Evolutionary conservation across 1,140 invertebrate genomes (phyloP).

Genomic region (Drosophila dunni): DNA sequence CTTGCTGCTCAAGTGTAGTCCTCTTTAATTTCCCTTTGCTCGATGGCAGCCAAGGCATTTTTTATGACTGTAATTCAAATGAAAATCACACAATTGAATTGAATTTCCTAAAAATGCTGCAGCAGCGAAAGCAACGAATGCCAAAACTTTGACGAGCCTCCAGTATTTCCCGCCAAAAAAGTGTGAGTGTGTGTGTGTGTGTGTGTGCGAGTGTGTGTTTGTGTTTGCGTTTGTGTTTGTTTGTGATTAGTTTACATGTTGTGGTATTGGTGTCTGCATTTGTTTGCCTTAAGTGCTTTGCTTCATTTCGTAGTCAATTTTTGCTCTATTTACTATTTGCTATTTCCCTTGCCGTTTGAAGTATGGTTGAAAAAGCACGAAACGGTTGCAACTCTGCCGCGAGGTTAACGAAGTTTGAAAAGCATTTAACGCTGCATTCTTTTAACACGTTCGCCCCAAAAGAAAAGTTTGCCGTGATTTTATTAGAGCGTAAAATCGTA

Average conservation of each 20-base stretch:
- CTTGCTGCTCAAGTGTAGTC: background rate
- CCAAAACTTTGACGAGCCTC: constrained; percentile 72
- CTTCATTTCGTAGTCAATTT: constrained; percentile 21
- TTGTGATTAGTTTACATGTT: constrained; percentile 73
- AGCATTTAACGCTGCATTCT: constrained; percentile 64
- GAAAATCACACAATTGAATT: constrained; percentile 78
- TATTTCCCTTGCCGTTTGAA: constrained; percentile 22
- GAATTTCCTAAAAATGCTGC: constrained; percentile 71
- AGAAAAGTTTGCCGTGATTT: constrained; percentile 55
- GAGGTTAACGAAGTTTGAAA: constrained; percentile 59
- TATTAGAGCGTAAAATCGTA: constrained; percentile 73
- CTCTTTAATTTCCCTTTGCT: too few species aligned
- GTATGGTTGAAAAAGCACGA: constrained; percentile 38
- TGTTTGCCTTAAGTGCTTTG: constrained; percentile 24
- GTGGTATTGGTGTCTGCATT: constrained; percentile 36
- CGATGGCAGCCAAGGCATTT: constrained; percentile 11
- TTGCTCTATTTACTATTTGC: constrained; percentile 4
- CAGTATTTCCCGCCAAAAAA: constrained; percentile 34
- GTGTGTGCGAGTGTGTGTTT: constrained; percentile 29
- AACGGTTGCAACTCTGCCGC: constrained; percentile 11
- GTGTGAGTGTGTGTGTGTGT: constrained; percentile 47
- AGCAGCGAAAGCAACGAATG: constrained; percentile 28
- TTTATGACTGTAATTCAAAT: constrained; percentile 75
- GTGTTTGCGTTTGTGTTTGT: constrained; percentile 58
- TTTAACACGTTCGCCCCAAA: constrained; percentile 33